Evolutionary conservation across 1,140 invertebrate genomes (phyloP).

Genomic region (Dendrolimus kikuchii): DNA sequence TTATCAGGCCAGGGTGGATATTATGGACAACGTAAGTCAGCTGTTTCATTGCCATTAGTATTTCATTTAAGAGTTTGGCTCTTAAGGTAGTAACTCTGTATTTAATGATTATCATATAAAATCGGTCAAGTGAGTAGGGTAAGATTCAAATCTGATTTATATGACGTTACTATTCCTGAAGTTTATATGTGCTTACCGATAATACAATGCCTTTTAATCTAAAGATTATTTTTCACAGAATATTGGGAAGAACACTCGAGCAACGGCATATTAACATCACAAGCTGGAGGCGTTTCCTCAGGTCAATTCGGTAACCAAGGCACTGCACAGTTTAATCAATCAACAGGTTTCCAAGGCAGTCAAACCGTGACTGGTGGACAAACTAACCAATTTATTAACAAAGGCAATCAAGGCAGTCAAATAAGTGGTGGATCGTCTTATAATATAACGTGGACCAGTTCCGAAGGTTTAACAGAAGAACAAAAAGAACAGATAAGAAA

Average conservation of each 20-base stretch:
- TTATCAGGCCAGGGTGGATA: constrained; percentile 37
- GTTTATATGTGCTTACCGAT: too few relatives aligned
- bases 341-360: background rate
- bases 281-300: constrained; percentile 10
- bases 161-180: too few relatives aligned
- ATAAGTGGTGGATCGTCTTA: constrained; percentile 18
- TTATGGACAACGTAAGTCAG: constrained; percentile 52
- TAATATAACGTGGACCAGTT: constrained; percentile 36
- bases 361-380: background rate
- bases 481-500: constrained; percentile 43
- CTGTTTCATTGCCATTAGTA: background rate
- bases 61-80: background rate
- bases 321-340: constrained; percentile 10
- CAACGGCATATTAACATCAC: constrained; percentile 16
- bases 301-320: constrained; percentile 18
- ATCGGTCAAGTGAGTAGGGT: too few relatives aligned
- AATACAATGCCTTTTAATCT: background rate
- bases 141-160: too few relatives aligned
- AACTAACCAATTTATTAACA: background rate
- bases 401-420: constrained; percentile 17
- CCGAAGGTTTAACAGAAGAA: constrained; percentile 33
- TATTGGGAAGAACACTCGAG: constrained; percentile 41
- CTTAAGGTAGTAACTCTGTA: too few relatives aligned
- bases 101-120: too few relatives aligned
- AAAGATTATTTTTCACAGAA: constrained; percentile 25